Conservation (phyloP, 1,140 invertebrate species). For the Calycopis cecrops region DNA sequence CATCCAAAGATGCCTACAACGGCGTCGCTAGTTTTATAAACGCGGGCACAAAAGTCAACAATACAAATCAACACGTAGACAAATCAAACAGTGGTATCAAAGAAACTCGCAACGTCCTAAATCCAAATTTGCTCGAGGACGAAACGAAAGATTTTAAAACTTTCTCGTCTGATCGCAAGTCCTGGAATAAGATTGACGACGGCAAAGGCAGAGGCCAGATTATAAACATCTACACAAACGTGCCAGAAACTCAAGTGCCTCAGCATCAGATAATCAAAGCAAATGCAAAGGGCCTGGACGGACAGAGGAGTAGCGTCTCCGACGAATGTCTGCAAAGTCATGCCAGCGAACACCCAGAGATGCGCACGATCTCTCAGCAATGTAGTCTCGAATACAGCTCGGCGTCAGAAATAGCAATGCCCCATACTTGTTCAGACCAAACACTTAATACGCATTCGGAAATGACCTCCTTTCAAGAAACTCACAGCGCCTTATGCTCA, state of each 20-base stretch:
- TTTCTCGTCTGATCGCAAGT: constrained; percentile 50
- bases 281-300: constrained; percentile 51
- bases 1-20: constrained; percentile 73
- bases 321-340: constrained; percentile 64
- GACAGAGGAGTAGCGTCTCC: constrained; percentile 56
- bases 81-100: constrained; percentile 74
- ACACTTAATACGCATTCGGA: constrained; percentile 71
- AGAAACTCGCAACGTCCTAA: constrained; percentile 57
- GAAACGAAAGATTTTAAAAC: constrained; percentile 73
- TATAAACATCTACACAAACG: constrained; percentile 85
- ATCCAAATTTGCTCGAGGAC: constrained; percentile 79
- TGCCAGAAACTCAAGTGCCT: constrained; percentile 81
- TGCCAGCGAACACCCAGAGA: constrained; percentile 56
- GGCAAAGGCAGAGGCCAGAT: constrained; percentile 74
- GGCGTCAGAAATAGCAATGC: constrained; percentile 66
- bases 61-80: constrained; percentile 85
- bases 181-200: constrained; percentile 52
- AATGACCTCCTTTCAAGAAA: constrained; percentile 69
- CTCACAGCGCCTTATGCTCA: constrained; percentile 69
- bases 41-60: constrained; percentile 83
- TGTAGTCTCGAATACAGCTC: constrained; percentile 71
- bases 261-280: constrained; percentile 75
- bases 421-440: constrained; percentile 68
- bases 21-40: constrained; percentile 80
- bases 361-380: constrained; percentile 72